These are phyloP conservation scores for Selene dorsalis DNA, from an alignment of 2,797 vertebrate species.

Conservation along the genomic window DNA sequence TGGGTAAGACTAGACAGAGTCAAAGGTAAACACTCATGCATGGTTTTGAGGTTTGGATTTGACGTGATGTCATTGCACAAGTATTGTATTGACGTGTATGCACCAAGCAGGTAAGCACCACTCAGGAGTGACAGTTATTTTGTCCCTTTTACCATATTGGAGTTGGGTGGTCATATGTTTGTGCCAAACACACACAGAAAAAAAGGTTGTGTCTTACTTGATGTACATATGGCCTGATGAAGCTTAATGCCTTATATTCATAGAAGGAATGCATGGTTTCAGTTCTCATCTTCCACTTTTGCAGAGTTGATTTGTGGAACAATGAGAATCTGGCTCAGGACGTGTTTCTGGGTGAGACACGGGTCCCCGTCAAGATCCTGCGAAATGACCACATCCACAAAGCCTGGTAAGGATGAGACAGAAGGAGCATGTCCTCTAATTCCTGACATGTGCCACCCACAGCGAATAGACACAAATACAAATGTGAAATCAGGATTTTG, in stretches of 20 bases:
- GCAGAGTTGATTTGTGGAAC: constrained; percentile 97
- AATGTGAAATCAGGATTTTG: not conserved
- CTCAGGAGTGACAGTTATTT: constrained; percentile 17
- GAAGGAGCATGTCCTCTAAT: not conserved
- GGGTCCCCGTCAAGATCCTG: constrained; percentile 94
- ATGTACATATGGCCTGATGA: constrained; percentile 5
- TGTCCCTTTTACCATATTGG: constrained; percentile 14
- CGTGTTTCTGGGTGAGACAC: constrained; percentile 94
- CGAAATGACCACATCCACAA: constrained; percentile 89
- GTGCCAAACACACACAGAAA: constrained; percentile 29
- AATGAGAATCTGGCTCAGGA: constrained; percentile 97
- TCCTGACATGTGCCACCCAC: not conserved
- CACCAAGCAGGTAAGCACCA: constrained; percentile 61
- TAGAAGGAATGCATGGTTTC: constrained; percentile 12
- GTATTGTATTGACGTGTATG: constrained; percentile 51
- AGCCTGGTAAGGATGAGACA: constrained; percentile 89
- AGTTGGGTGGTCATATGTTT: constrained; percentile 49
- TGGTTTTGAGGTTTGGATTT: constrained; percentile 84
- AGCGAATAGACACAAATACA: not conserved
- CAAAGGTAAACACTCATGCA: constrained; percentile 86
- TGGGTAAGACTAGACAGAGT: constrained; percentile 90
- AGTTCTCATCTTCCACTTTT: constrained; percentile 67
- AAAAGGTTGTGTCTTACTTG: not conserved
- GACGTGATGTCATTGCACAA: constrained; percentile 86
- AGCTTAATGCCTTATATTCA: not conserved